Percentiles rank a stretch among this genome's conserved stretches.
Conservation (phyloP, 2,888 invertebrate genomes). For the Furcula furcula region DNA sequence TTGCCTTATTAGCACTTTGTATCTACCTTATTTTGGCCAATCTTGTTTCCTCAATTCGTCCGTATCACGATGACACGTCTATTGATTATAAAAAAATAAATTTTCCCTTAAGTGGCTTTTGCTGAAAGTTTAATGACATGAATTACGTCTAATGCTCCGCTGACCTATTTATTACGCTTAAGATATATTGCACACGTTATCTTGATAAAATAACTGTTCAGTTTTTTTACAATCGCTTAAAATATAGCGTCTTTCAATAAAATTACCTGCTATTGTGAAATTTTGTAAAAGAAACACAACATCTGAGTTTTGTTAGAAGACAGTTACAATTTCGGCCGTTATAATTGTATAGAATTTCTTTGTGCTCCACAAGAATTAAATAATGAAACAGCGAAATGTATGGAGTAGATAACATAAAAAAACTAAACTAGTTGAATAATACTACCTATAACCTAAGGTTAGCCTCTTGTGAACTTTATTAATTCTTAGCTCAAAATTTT, state of each 20-base stretch:
- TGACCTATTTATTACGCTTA: slow-evolving; percentile 79
- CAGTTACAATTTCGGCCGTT: slow-evolving; percentile 81
- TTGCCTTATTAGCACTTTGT: slow-evolving; percentile 15
- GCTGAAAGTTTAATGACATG: slow-evolving; percentile 69
- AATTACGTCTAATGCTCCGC: slow-evolving; percentile 50
- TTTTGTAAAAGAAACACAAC: slow-evolving; percentile 56
- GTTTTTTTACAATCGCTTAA: slow-evolving; percentile 56
- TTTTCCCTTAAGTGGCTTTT: slow-evolving; percentile 47
- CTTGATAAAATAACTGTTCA: slow-evolving; percentile 56
- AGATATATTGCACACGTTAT: slow-evolving; percentile 51
- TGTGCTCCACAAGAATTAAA: slow-evolving; percentile 52
- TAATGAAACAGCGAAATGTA: slow-evolving; percentile 36
- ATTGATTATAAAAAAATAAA: slow-evolving; percentile 75
- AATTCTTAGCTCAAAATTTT: no score
- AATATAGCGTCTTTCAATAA: slow-evolving; percentile 60
- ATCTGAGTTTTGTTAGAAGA: slow-evolving; percentile 68
- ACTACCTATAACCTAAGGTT: no score
- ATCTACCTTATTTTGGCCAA: slow-evolving; percentile 33
- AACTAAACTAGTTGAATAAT: no score
- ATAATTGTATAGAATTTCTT: slow-evolving; percentile 81
- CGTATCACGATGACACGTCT: slow-evolving; percentile 36
- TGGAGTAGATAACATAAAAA: slow-evolving; percentile 34
- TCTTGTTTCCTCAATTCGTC: slow-evolving; percentile 34
- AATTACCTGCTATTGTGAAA: slow-evolving; percentile 76
- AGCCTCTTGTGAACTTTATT: no score